Conservation (phyloP, 2,888 invertebrate genomes). For the Oxytorus armatus region DNA sequence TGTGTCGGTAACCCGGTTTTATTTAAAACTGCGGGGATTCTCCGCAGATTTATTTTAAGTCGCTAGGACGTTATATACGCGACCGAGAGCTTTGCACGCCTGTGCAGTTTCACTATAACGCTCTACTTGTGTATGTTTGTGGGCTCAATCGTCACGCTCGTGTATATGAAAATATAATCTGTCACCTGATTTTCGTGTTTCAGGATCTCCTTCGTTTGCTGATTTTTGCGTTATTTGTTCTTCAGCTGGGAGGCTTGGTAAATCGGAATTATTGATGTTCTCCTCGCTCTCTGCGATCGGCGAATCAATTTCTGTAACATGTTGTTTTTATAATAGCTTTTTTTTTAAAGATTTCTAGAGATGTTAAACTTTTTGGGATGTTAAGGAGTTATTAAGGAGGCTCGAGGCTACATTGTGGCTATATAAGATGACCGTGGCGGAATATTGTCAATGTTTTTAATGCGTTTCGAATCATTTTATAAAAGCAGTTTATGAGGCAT, state of each 20-base stretch:
- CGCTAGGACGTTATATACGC: slow-evolving; percentile 69
- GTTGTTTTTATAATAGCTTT: not conserved
- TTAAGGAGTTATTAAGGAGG: not conserved
- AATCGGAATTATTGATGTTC: slow-evolving; percentile 66
- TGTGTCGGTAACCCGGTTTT: slow-evolving; percentile 78
- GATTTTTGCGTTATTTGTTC: slow-evolving; percentile 71
- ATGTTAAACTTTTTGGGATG: slow-evolving; percentile 1
- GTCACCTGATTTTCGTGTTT: slow-evolving; percentile 74
- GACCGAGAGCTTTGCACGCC: slow-evolving; percentile 14
- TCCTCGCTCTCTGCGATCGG: slow-evolving; percentile 70
- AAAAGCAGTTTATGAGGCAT: no score
- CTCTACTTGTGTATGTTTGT: not conserved
- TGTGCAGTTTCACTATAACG: slow-evolving; percentile 18
- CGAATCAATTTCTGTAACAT: slow-evolving; percentile 61
- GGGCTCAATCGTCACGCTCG: not conserved
- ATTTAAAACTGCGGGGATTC: slow-evolving; percentile 80
- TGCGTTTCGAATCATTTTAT: not conserved
- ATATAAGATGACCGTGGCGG: not conserved
- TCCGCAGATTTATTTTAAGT: slow-evolving; percentile 80
- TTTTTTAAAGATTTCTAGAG: not conserved
- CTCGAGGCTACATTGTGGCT: not conserved
- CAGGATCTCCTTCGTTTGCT: slow-evolving; percentile 69
- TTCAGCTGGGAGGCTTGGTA: slow-evolving; percentile 55
- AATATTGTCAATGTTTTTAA: slow-evolving; percentile 13
- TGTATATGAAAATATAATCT: not conserved